Evolutionary conservation across 2,113 vertebrate genomes (phyloP).

Genomic region (Todiramphus saurophagus): DNA sequence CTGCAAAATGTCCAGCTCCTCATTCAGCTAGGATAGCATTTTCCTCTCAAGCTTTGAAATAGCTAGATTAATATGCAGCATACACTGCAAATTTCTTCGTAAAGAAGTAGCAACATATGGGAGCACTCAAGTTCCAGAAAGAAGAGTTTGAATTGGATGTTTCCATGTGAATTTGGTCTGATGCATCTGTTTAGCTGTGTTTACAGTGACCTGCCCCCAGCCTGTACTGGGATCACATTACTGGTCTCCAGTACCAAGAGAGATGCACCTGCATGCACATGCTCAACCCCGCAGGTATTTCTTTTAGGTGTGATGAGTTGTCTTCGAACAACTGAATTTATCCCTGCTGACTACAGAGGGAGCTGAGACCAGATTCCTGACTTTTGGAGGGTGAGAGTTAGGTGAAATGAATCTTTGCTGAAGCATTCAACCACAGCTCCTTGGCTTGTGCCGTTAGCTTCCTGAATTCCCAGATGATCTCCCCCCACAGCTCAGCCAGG

Average conservation of each 20-base stretch:
- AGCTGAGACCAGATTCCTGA: background rate
- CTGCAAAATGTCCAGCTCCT: background rate
- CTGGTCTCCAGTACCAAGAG: background rate
- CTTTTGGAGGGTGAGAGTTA: conserved; percentile 9
- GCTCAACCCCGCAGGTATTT: background rate
- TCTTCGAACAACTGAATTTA: background rate
- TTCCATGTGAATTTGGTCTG: background rate
- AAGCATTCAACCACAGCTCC: conserved; percentile 51
- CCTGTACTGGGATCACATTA: background rate
- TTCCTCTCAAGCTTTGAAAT: background rate
- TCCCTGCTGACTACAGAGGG: conserved; percentile 27
- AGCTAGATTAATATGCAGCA: background rate
- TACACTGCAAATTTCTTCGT: background rate
- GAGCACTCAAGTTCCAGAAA: background rate
- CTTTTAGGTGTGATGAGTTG: background rate
- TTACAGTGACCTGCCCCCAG: background rate
- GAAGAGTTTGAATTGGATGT: background rate
- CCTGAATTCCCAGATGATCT: conserved; percentile 65
- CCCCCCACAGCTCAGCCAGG: conserved; percentile 16
- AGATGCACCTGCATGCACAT: background rate
- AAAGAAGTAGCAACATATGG: conserved; percentile 5
- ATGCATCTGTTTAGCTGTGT: background rate
- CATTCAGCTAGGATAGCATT: background rate
- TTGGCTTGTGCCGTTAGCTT: conserved; percentile 46
- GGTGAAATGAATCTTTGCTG: conserved; percentile 57